Evolutionary conservation across 2,888 invertebrate species (phyloP).

Genomic region (Drosophila anceps): DNA sequence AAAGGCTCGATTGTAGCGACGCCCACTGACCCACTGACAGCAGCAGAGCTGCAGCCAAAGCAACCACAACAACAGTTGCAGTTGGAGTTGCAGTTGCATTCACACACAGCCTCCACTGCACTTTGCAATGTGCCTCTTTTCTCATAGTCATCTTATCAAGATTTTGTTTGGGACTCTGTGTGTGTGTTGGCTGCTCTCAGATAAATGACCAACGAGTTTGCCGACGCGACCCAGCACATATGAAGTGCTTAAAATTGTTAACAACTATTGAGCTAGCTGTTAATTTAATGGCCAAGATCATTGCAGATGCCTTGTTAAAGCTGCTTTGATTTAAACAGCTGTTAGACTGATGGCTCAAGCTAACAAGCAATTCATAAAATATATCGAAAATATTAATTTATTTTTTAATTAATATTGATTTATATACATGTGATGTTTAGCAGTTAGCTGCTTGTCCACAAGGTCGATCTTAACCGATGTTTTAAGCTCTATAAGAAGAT

Average conservation of each 20-base stretch:
- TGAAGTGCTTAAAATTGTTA: conserved; percentile 31
- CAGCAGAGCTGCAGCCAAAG: conserved; percentile 9
- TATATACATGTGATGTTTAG: not conserved
- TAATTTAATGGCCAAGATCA: conserved; percentile 8
- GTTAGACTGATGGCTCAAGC: not conserved
- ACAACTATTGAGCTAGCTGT: conserved; percentile 12
- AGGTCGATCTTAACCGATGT: not conserved
- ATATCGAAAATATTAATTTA: not conserved
- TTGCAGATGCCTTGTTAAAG: not conserved
- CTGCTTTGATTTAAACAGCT: conserved; percentile 5
- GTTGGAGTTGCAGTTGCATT: conserved; percentile 4
- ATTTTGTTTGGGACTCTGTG: conserved; percentile 18
- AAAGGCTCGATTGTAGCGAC: conserved; percentile 53
- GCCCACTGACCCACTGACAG: conserved; percentile 68
- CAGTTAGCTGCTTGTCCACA: not conserved
- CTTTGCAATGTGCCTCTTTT: conserved; percentile 41
- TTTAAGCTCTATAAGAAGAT: not conserved
- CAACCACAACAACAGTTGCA: not conserved
- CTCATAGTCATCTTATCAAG: conserved; percentile 53
- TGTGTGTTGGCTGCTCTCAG: conserved; percentile 16
- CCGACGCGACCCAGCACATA: not conserved
- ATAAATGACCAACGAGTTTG: conserved; percentile 42
- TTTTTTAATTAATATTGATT: not conserved
- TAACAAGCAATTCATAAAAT: not conserved
- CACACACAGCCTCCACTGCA: conserved; percentile 27